Evolutionary conservation across 2,113 vertebrate genomes (phyloP).

Genomic region (Microcebus tavaratra): DNA sequence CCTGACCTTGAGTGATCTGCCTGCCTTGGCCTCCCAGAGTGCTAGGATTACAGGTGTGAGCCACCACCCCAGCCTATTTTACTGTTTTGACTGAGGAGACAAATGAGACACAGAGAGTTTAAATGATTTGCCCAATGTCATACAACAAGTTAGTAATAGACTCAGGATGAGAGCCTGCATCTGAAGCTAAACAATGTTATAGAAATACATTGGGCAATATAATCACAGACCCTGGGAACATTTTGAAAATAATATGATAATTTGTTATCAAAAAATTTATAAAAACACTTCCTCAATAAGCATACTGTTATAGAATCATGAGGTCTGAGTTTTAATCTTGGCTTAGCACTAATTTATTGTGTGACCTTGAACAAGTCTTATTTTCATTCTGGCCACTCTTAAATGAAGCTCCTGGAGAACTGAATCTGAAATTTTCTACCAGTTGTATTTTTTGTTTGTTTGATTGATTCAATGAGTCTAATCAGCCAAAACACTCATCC

Average conservation of each 20-base stretch:
- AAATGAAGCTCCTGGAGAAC: neutral
- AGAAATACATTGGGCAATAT: neutral
- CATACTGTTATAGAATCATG: neutral
- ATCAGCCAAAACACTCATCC: neutral
- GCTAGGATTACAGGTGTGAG: no score
- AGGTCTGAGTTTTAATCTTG: neutral
- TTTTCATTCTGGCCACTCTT: neutral
- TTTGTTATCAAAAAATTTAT: neutral
- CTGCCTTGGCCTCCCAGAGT: no score
- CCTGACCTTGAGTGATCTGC: no score
- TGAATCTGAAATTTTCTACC: neutral
- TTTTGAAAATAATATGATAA: slow-evolving; percentile 17
- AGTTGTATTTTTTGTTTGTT: neutral
- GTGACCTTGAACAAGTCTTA: neutral
- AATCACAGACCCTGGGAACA: neutral
- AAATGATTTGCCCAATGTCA: neutral
- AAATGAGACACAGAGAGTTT: neutral
- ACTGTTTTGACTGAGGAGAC: neutral
- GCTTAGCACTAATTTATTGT: neutral
- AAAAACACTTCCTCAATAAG: neutral
- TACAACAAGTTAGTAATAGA: neutral
- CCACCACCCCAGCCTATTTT: no score
- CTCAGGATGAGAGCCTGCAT: neutral
- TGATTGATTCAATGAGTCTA: neutral
- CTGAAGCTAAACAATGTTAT: neutral